phyloP scores from a whole-genome alignment of 2,113 vertebrate genomes.

The Channa argus region DNA sequence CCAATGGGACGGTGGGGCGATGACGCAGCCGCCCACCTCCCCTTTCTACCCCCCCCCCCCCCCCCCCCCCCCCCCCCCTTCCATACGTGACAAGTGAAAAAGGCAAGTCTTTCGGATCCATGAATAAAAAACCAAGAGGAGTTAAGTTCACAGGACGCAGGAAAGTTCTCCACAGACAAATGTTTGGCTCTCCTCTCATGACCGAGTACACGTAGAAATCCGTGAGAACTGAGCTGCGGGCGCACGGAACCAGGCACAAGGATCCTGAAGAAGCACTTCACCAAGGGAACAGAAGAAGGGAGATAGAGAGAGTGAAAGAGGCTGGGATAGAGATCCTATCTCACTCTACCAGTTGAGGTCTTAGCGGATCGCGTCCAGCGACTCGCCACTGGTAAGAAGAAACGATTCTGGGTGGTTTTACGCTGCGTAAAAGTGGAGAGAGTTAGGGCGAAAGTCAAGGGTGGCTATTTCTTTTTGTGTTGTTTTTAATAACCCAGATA shows the following conservation, averaged over 20 bases:
- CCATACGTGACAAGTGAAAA: slow-evolving; percentile 86
- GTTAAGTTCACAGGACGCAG: slow-evolving; percentile 84
- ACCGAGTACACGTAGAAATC: slow-evolving; percentile 78
- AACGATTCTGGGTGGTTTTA: slow-evolving; percentile 38
- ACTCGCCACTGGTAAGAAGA: slow-evolving; percentile 78
- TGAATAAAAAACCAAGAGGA: slow-evolving; percentile 91
- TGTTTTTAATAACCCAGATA: slow-evolving; percentile 23
- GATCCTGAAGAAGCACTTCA: slow-evolving; percentile 72
- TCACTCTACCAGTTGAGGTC: slow-evolving; percentile 79
- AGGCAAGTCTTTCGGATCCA: slow-evolving; percentile 88
- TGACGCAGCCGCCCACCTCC: slow-evolving; percentile 88
- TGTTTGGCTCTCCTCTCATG: slow-evolving; percentile 83
- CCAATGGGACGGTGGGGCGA: slow-evolving; percentile 87
- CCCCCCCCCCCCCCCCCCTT: slow-evolving; percentile 14
- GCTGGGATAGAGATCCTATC: slow-evolving; percentile 81
- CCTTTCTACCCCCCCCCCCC: slow-evolving; percentile 15
- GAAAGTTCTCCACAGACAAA: slow-evolving; percentile 88
- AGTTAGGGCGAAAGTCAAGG: neutral
- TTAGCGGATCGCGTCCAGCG: slow-evolving; percentile 71
- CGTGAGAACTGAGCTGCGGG: slow-evolving; percentile 76
- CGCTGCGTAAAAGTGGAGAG: slow-evolving; percentile 47
- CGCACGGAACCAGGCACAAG: slow-evolving; percentile 79
- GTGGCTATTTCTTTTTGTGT: slow-evolving; percentile 19
- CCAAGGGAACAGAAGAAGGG: slow-evolving; percentile 29
- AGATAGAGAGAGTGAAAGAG: slow-evolving; percentile 30